Conservation (phyloP, 2,888 invertebrate species). For the Tetrapedia diversipes region DNA sequence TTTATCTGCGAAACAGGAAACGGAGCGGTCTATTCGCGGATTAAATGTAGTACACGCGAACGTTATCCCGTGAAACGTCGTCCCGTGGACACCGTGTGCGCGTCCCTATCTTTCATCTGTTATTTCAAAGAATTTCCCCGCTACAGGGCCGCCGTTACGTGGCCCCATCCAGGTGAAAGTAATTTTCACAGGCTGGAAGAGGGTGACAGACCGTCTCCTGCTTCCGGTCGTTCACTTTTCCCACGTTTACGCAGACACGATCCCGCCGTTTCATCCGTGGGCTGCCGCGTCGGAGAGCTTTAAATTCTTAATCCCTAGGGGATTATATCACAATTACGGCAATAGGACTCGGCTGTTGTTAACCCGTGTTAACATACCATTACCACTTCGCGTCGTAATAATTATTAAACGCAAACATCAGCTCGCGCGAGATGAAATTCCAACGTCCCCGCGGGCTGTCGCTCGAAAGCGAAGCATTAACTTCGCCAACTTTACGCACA, state of each 20-base stretch:
- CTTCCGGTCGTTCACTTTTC: slow-evolving; percentile 38
- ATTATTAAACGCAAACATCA: slow-evolving; percentile 10
- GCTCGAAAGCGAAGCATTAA: not conserved
- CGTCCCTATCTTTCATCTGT: slow-evolving; percentile 38
- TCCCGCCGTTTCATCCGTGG: slow-evolving; percentile 3
- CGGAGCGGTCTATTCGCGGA: not conserved
- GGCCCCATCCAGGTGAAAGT: slow-evolving; percentile 47
- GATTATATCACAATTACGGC: slow-evolving; percentile 56
- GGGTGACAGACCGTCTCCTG: slow-evolving; percentile 25
- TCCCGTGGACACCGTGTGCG: slow-evolving; percentile 1
- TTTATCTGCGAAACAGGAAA: not conserved
- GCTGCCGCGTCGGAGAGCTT: slow-evolving; percentile 17
- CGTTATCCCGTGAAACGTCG: not conserved
- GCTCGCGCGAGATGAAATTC: not conserved
- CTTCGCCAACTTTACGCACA: not conserved
- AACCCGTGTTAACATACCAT: slow-evolving; percentile 34
- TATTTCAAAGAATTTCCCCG: slow-evolving; percentile 41
- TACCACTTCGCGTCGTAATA: not conserved
- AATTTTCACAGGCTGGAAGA: slow-evolving; percentile 37
- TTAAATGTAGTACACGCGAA: slow-evolving; percentile 31
- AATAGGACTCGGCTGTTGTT: slow-evolving; percentile 34
- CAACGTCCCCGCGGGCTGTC: not conserved
- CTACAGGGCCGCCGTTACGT: slow-evolving; percentile 28
- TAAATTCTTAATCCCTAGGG: slow-evolving; percentile 49
- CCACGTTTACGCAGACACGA: slow-evolving; percentile 49